A percentile compares a stretch with the other conserved stretches of the same genome.
These are phyloP conservation scores for Trissonchulus sp. DNA, from an alignment of 2,888 invertebrate genomes.

Conservation along the genomic window DNA sequence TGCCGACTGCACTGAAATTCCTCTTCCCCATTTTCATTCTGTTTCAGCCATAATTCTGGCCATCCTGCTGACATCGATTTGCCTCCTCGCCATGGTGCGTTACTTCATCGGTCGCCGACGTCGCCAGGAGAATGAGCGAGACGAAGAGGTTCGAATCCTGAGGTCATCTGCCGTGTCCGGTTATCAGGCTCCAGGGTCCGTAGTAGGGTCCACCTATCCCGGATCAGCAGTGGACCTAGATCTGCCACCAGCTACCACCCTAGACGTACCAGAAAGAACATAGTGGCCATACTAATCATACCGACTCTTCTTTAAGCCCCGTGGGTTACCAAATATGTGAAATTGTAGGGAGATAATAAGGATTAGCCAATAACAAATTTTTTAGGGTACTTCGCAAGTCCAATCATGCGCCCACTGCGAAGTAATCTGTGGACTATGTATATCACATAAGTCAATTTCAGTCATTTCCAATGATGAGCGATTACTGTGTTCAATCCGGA, in stretches of 20 bases:
- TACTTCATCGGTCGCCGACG: conserved; percentile 34
- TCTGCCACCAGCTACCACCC: conserved; percentile 46
- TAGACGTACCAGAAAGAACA: conserved; percentile 36
- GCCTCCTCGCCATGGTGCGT: conserved; percentile 38
- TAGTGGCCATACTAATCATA: conserved; percentile 6
- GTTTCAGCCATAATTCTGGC: conserved; percentile 39
- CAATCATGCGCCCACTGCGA: too few species aligned
- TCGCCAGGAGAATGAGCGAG: conserved; percentile 36
- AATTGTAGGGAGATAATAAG: too few species aligned
- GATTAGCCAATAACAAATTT: too few species aligned
- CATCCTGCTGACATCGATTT: conserved; percentile 36
- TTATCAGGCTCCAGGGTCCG: conserved; percentile 9
- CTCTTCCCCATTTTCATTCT: background rate
- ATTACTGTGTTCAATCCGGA: too few species aligned
- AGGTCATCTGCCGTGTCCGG: conserved; percentile 18
- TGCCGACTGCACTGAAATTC: too few species aligned
- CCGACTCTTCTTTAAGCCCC: too few species aligned
- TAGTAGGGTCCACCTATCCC: conserved; percentile 17
- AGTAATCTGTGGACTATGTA: too few species aligned
- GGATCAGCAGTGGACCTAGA: conserved; percentile 42
- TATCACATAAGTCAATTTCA: too few species aligned
- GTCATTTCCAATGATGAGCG: too few species aligned
- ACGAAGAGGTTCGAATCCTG: conserved; percentile 25
- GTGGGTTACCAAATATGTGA: too few species aligned
- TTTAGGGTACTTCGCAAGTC: too few species aligned